A percentile compares a stretch with the other conserved stretches of the same genome.
These are phyloP conservation scores for Carassius auratus DNA, from an alignment of 2,113 vertebrate genomes.

Conservation along the genomic window DNA sequence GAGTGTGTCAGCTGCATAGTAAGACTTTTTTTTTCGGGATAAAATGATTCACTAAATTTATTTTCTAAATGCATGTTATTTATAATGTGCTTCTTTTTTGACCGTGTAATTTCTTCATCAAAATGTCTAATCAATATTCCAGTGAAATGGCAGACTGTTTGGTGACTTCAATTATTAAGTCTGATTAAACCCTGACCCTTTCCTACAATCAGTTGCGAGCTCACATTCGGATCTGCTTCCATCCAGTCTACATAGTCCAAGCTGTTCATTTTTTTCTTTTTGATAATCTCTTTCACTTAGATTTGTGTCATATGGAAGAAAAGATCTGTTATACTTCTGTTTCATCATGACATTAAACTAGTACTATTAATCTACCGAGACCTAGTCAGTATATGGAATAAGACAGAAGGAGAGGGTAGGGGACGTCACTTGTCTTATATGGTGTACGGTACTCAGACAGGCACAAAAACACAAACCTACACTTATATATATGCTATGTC, in stretches of 20 bases:
- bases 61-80: neutral
- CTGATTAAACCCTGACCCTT: neutral
- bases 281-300: neutral
- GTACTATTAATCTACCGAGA: conserved; percentile 1
- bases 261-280: too few species aligned
- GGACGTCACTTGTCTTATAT: conserved; percentile 23
- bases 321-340: neutral
- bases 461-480: conserved; percentile 28
- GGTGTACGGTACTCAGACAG: neutral
- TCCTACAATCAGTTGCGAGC: neutral
- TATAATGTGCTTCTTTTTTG: neutral
- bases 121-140: neutral
- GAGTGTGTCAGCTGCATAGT: neutral
- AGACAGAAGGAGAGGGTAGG: neutral
- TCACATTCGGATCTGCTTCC: neutral
- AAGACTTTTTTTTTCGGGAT: neutral
- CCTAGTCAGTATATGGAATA: neutral
- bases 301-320: neutral
- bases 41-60: neutral
- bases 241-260: too few species aligned
- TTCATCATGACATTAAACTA: neutral
- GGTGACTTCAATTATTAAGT: neutral
- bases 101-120: neutral
- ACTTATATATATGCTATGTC: conserved; percentile 31
- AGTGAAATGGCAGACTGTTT: neutral